phyloP scores from a whole-genome alignment of 2,888 invertebrate species.

The Nomada ruficornis region DNA sequence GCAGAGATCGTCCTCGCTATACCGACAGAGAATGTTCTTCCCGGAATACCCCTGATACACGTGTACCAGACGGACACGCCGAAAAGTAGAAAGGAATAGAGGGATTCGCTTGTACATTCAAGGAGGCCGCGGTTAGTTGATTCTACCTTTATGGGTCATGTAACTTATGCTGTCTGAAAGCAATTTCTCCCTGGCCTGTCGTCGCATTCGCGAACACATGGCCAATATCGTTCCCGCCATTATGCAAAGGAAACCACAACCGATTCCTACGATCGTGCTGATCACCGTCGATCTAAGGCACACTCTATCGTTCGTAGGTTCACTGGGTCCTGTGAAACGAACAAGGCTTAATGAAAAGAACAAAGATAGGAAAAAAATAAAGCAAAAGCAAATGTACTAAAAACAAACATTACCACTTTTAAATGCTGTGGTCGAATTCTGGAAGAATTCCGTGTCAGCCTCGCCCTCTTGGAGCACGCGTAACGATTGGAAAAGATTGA shows the following conservation, averaged over 20 bases:
- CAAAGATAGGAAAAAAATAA: fast-evolving
- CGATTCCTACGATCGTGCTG: constrained; percentile 89
- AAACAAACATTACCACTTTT: constrained; percentile 73
- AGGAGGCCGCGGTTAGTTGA: constrained; percentile 75
- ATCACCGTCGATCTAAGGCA: constrained; percentile 87
- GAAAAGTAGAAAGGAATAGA: constrained; percentile 41
- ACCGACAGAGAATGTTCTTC: constrained; percentile 41
- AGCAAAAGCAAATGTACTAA: too few relatives aligned
- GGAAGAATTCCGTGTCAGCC: constrained; percentile 87
- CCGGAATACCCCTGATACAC: constrained; percentile 8
- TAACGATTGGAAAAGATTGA: constrained; percentile 95
- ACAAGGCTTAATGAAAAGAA: not conserved
- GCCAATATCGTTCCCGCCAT: constrained; percentile 90
- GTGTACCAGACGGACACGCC: constrained; percentile 31
- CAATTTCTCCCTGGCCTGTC: constrained; percentile 83
- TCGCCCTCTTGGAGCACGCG: constrained; percentile 95
- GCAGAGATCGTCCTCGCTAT: constrained; percentile 27
- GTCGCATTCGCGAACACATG: constrained; percentile 90
- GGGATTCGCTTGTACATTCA: constrained; percentile 54
- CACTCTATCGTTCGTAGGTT: constrained; percentile 83
- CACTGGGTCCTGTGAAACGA: constrained; percentile 69
- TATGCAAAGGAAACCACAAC: constrained; percentile 89
- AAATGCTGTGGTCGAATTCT: constrained; percentile 79
- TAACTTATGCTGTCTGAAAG: constrained; percentile 83
- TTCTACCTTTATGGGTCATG: constrained; percentile 83